Evolutionary conservation across 2,113 vertebrate genomes (phyloP).

Genomic region (Prinia subflava): DNA sequence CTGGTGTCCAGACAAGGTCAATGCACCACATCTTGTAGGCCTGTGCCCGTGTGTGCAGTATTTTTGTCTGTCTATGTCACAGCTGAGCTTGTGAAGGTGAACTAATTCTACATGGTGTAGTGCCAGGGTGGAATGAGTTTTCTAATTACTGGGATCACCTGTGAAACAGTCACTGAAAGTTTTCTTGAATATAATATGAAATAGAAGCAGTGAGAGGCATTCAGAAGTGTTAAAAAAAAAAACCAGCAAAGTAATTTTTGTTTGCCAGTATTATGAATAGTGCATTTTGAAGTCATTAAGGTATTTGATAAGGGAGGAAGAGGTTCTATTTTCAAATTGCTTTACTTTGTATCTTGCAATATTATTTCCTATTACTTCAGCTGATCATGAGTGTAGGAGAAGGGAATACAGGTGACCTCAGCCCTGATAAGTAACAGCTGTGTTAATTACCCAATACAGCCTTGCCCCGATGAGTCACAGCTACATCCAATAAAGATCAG

Average conservation of each 20-base stretch:
- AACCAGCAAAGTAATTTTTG: neutral
- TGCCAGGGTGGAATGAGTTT: neutral
- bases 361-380: neutral
- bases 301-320: neutral
- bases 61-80: neutral
- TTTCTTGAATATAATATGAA: neutral
- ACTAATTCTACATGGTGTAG: neutral
- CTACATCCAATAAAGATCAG: no score
- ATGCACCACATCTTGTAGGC: neutral
- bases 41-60: neutral
- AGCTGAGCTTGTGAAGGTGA: neutral
- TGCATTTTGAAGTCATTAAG: neutral
- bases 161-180: neutral
- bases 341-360: neutral
- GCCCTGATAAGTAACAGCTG: no score
- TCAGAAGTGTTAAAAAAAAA: neutral
- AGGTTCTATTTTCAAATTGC: neutral
- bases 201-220: neutral
- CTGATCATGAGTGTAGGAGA: neutral
- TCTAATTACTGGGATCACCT: neutral
- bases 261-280: neutral
- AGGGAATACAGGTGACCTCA: no score
- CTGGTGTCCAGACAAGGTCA: neutral
- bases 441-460: no score
- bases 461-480: no score